These are phyloP conservation scores for Zaprionus nigranus DNA, from an alignment of 1,140 invertebrate species.

Conservation along the genomic window DNA sequence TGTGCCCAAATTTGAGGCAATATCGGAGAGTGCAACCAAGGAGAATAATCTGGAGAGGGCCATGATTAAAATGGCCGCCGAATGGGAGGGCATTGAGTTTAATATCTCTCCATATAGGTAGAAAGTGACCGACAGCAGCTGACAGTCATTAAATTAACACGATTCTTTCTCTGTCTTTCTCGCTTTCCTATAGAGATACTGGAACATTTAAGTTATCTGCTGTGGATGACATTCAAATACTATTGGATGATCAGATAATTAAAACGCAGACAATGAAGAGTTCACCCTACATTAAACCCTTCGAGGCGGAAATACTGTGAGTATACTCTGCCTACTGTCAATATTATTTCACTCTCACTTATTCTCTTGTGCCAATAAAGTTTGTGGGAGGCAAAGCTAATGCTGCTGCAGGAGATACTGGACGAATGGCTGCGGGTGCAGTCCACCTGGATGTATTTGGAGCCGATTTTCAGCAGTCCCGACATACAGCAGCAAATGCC, in stretches of 20 bases:
- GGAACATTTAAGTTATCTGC: conserved; percentile 96
- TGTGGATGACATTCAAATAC: conserved; percentile 97
- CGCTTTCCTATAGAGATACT: conserved; percentile 88
- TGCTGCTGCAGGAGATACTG: conserved; percentile 94
- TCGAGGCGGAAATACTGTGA: conserved; percentile 92
- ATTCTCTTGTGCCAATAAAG: conserved; percentile 59
- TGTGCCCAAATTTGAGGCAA: conserved; percentile 95
- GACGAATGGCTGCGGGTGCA: conserved; percentile 99
- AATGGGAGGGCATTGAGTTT: conserved; percentile 96
- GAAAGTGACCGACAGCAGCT: background rate
- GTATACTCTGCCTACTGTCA: conserved; percentile 62
- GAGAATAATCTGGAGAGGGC: conserved; percentile 97
- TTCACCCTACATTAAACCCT: conserved; percentile 98
- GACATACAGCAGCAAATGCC: conserved; percentile 99
- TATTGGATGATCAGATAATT: conserved; percentile 97
- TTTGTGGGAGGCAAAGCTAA: conserved; percentile 91
- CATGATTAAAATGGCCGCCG: conserved; percentile 94
- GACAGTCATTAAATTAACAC: no score
- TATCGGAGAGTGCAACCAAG: conserved; percentile 97
- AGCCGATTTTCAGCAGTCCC: conserved; percentile 98
- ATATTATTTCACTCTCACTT: conserved; percentile 24
- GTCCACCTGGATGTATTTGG: conserved; percentile 98
- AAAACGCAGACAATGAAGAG: conserved; percentile 99
- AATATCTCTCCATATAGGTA: conserved; percentile 84
- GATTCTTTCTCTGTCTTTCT: conserved; percentile 15